Evolutionary conservation across 1,140 invertebrate species (phyloP), one percentile per base, ranked within the genome.

Genomic region (Camponotus vicinus): DNA sequence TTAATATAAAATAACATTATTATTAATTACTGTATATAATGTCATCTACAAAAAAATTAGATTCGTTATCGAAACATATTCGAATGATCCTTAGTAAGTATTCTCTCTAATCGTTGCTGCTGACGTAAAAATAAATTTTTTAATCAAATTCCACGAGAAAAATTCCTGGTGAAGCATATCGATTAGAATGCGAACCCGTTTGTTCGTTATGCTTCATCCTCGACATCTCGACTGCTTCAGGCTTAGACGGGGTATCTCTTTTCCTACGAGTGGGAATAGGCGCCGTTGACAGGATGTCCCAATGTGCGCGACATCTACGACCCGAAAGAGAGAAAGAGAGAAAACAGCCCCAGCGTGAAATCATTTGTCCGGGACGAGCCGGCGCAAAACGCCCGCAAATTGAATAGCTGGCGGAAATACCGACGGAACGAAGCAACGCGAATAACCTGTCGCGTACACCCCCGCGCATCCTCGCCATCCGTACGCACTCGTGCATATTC

Each of bases 351-450:
- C 79, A 86, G 90, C 82, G 85, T 86, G 90, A 91, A 91, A 91
- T 91, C 90, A 91, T 91, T 91, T 91, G 90, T 91, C 90, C 86
- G 85, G 88, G 88, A 91, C 86, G 80, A 86, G 84, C 69, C 71
- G 86, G 90, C 90, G 90, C 88, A 88, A 91, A 91, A 91, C 90
- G 90, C 79, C 90, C 90, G 90, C 90, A 91, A 91, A 91, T 91
- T 91, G 90, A 91, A 91, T 91, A 91, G 90, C 90, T 91, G 88
- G 88, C 86, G 90, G 90, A 91, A 91, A 91, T 91, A 89, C 90
- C 90, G 88, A 73, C 69, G 88, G 86, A 89, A 91, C 90, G 90
- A 91, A 90, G 83, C 88, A 89, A 88, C 90, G 49, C 15, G 90
- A 91, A 91, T 91, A 91, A 91, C 83, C 88, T 86, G 86, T 88